These are phyloP conservation scores for Limosa lapponica DNA, from an alignment of 2,797 vertebrate genomes.

Conservation along the genomic window DNA sequence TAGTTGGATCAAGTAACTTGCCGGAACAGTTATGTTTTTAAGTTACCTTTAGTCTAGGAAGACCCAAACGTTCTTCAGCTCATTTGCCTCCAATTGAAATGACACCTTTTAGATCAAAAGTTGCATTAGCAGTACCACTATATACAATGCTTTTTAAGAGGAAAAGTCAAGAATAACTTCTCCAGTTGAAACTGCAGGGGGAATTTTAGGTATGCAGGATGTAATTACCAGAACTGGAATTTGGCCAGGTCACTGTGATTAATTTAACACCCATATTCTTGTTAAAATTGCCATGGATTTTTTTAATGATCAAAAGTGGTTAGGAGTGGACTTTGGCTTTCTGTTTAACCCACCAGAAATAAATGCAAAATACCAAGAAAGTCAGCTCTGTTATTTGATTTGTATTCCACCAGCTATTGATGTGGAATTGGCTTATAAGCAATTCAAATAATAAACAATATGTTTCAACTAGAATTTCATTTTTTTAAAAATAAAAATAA, in stretches of 20 bases:
- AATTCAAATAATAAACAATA: not conserved
- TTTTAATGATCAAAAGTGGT: slow-evolving; percentile 33
- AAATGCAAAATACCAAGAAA: slow-evolving; percentile 18
- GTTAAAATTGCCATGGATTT: slow-evolving; percentile 53
- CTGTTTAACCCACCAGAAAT: not conserved
- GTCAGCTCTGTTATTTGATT: not conserved
- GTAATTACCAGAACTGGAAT: slow-evolving; percentile 58
- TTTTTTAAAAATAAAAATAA: not conserved
- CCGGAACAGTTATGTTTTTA: not conserved
- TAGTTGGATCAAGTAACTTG: not conserved
- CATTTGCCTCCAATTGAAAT: not conserved
- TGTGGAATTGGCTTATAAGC: not conserved
- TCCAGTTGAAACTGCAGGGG: not conserved
- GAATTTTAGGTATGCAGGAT: slow-evolving; percentile 58
- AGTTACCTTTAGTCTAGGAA: not conserved
- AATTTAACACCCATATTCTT: slow-evolving; percentile 50
- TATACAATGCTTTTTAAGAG: not conserved
- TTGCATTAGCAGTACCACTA: not conserved
- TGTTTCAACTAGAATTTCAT: not conserved
- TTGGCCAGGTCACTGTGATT: slow-evolving; percentile 53
- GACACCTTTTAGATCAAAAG: not conserved
- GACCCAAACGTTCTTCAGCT: not conserved
- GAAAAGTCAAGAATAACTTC: not conserved
- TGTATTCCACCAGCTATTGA: not conserved
- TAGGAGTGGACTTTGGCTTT: slow-evolving; percentile 11